Conservation (phyloP, 2,888 invertebrate species). For the Tetheella fluctuosa region DNA sequence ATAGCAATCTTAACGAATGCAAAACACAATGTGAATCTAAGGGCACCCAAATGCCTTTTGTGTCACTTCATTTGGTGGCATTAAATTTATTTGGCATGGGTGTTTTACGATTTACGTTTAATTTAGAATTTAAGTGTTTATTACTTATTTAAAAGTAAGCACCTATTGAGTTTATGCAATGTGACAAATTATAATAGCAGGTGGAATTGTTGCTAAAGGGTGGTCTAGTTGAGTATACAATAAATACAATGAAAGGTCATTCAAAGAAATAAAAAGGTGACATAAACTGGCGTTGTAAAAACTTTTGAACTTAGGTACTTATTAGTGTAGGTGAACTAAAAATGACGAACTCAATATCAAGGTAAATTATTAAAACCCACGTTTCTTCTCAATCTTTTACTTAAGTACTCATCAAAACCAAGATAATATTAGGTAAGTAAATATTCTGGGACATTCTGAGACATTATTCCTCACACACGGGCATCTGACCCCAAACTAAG, state of each 20-base stretch:
- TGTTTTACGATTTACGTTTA: background rate
- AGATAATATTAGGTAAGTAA: too few relatives aligned
- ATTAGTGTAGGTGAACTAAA: background rate
- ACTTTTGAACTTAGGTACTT: background rate
- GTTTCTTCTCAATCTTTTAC: too few relatives aligned
- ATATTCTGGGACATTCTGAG: too few relatives aligned
- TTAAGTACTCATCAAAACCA: too few relatives aligned
- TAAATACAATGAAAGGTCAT: conserved; percentile 10
- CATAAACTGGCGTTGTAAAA: background rate
- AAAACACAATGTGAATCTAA: conserved; percentile 58
- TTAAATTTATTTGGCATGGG: conserved; percentile 26
- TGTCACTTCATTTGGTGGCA: conserved; percentile 38
- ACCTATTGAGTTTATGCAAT: background rate
- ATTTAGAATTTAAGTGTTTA: too few relatives aligned
- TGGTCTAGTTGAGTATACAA: conserved; percentile 1
- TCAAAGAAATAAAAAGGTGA: conserved; percentile 9
- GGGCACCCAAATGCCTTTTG: conserved; percentile 50
- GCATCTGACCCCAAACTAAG: too few relatives aligned
- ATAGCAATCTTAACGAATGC: conserved; percentile 60
- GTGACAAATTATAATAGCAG: conserved; percentile 12
- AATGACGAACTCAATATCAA: background rate
- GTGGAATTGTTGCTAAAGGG: conserved; percentile 4
- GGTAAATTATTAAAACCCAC: too few relatives aligned
- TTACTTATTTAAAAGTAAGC: too few relatives aligned
- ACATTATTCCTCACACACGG: too few relatives aligned